These are phyloP conservation scores for Scleropages formosus DNA, from an alignment of 2,797 vertebrate genomes.

Conservation along the genomic window DNA sequence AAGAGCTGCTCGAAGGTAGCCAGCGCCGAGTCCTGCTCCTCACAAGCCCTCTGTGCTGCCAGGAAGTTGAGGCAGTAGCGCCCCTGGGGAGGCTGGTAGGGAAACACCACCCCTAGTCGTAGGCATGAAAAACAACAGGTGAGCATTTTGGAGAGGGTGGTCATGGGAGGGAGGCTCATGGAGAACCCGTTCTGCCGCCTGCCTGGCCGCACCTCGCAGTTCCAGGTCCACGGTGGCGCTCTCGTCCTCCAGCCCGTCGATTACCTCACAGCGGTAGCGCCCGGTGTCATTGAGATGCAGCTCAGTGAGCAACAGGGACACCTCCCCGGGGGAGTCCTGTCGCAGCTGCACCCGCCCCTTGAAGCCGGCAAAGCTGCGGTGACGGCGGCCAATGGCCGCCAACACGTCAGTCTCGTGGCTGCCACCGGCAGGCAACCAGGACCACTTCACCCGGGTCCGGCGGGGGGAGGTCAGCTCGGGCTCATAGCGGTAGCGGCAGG, in stretches of 20 bases:
- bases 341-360: constrained; percentile 68
- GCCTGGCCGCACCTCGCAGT: constrained; percentile 65
- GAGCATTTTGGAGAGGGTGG: too few species aligned
- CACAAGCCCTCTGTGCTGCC: constrained; percentile 71
- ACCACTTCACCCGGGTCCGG: constrained; percentile 80
- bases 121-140: not conserved
- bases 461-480: constrained; percentile 54
- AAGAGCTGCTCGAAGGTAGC: constrained; percentile 83
- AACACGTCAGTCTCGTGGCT: constrained; percentile 73
- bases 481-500: constrained; percentile 73
- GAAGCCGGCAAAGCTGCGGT: constrained; percentile 65
- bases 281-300: constrained; percentile 75
- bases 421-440: constrained; percentile 68
- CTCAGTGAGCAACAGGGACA: constrained; percentile 66
- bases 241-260: constrained; percentile 81
- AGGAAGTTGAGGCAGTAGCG: constrained; percentile 80
- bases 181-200: too few species aligned
- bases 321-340: constrained; percentile 54
- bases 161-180: too few species aligned
- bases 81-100: constrained; percentile 77
- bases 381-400: constrained; percentile 67
- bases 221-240: constrained; percentile 73
- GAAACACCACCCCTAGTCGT: constrained; percentile 81
- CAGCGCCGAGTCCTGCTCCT: constrained; percentile 73
- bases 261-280: constrained; percentile 81